Base-by-base conservation (phyloP, 2,888 invertebrate species). In the Drosophila anomalipes region DNA sequence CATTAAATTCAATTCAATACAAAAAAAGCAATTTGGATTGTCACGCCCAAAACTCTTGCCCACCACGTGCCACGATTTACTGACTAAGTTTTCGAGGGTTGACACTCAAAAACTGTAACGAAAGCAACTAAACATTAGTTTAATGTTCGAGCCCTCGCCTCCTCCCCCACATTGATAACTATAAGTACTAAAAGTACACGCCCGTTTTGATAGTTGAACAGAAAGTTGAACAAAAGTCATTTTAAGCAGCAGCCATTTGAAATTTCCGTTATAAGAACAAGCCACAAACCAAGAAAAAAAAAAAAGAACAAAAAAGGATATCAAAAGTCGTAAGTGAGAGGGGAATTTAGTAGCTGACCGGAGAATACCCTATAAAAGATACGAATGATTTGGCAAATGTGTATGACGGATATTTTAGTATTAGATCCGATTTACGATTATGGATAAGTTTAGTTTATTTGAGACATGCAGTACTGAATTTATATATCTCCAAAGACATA, bases 41-140 rank as follows among this genome's bases (percentile, higher is more conserved):
- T 84, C 88, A 89, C 85, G 85, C 88, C 88, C 66, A 56, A 58
- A 62, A 67, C 77, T 73, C 63, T 67, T 67, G 79, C 74, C 81
- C 86, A 82, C 81, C 86, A 88, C 90, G 85, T 84, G 88, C 90
- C 85, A 82, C 82, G 79, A 87, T 89, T 89, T 89, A 89, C 85
- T 79, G 90, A 71, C 79, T 87, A 85, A 85, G 82, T 86, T 86
- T 47, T 85, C 83, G 65, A 86, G 88, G 81, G 81, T 79, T 82
- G 77, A 71, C 86, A 85, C 88, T 81, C 84, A 74, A 86, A 90
- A 90, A 81, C 84, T 83, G 72, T 82, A 82, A 70, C 82, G 76
- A 85, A 80, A 85, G 78, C 83, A 85, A 85, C 90, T 80, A 87
- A 89, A 87, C 83, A 89, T 90, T 86, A 89, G 85, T 85, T 85